These are phyloP conservation scores for Sebastes fasciatus DNA, from an alignment of 2,113 vertebrate species.

Conservation along the genomic window DNA sequence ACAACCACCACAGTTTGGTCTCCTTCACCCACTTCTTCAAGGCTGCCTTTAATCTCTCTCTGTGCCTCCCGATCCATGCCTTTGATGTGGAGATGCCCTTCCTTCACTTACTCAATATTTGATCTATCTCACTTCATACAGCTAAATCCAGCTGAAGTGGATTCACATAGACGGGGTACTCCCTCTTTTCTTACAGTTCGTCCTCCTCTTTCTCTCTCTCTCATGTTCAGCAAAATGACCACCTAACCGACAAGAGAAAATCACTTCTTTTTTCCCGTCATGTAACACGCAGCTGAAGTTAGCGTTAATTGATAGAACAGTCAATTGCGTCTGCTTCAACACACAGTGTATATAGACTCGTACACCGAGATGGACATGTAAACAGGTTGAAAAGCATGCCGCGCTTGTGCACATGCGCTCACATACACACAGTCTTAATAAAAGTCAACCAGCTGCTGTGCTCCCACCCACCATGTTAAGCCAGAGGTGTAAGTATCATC, in stretches of 20 bases:
- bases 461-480: conserved; percentile 68
- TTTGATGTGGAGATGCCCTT: conserved; percentile 84
- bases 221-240: conserved; percentile 60
- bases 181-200: conserved; percentile 44
- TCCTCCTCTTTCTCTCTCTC: conserved; percentile 32
- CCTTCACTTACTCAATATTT: conserved; percentile 83
- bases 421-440: conserved; percentile 61
- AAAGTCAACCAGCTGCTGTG: conserved; percentile 74
- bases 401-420: neutral
- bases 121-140: conserved; percentile 78
- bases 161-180: conserved; percentile 64
- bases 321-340: conserved; percentile 5
- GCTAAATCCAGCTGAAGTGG: conserved; percentile 78
- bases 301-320: conserved; percentile 54
- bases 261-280: conserved; percentile 3
- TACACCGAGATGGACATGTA: conserved; percentile 4
- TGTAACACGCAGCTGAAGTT: conserved; percentile 27
- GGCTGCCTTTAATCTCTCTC: conserved; percentile 85
- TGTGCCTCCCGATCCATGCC: conserved; percentile 73
- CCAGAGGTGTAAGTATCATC: conserved; percentile 77
- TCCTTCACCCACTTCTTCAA: conserved; percentile 85
- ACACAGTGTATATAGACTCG: neutral
- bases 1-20: conserved; percentile 75
- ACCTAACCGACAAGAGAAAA: conserved; percentile 39
- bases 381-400: conserved; percentile 24